Evolutionary conservation across 2,113 vertebrate genomes (phyloP), one percentile per base, ranked within the genome.

Genomic region (Capreolus pygargus): DNA sequence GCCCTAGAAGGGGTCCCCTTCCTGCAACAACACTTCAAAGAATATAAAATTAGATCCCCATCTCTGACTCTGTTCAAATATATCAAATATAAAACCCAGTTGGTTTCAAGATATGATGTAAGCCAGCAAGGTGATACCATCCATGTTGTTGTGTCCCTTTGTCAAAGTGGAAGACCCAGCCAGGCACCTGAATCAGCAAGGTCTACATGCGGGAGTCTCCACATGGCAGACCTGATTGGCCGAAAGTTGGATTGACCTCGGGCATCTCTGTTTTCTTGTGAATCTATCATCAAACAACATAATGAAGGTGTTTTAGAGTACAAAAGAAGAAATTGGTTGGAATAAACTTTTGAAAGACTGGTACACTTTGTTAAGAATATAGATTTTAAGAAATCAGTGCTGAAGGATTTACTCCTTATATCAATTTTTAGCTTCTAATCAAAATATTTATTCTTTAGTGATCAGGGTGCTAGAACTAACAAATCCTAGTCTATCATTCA

Each of bases 351-450:
- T 74, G 67, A 43, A 76, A 76, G 36, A 43, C 21, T 76, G 36
- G 4, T 76, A 76, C 39, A 76, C 21, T 43, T 27, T 76, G 36
- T 54, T 82, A 67, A 58, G 47, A 43, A 88, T 5, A 87, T n/a
- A 33, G 16, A 85, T 50, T 39, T 96, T 67, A 1, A 84, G 28
- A 93, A 92, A 47, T 95, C 17, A 82, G 1, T 76, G 27, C 82
- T 86, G 67, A 78, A 76, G 33, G 17, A 50, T 52, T 89, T 87
- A 33, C 7, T 89, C 39, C 21, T 81, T 84, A 74, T 54, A 3
- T 52, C 61, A 93, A 64, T 76, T 95, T 87, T 39, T 86, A 67
- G 58, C 95, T 94, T 94, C 88, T 60, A 61, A 30, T 95, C n/a
- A 27, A n/a, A 94, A 76, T 30, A 95, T 9, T 86, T 84, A 67